Conservation (phyloP, 2,888 invertebrate genomes). For the Taphrorychus bicolor region DNA sequence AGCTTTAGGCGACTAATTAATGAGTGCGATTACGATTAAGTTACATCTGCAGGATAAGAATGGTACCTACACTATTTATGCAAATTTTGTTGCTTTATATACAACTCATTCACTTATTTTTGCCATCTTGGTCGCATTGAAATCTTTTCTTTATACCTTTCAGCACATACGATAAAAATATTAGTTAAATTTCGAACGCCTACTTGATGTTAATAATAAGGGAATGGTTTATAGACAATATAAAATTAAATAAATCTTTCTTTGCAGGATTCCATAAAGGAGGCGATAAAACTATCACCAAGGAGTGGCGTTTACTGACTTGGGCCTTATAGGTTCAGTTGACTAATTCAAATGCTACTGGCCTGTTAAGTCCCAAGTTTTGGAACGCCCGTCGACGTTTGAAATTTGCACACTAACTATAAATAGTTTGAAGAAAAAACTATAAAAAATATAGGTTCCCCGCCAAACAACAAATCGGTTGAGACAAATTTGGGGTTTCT, state of each 20-base stretch:
- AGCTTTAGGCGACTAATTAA: not conserved
- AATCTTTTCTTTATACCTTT: too few relatives aligned
- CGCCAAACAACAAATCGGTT: conserved; percentile 54
- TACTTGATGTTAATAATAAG: not conserved
- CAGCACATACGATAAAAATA: too few relatives aligned
- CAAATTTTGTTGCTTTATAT: too few relatives aligned
- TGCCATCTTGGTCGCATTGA: too few relatives aligned
- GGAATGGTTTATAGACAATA: not conserved
- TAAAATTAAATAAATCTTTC: not conserved
- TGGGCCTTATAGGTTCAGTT: conserved; percentile 79
- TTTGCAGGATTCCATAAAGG: not conserved
- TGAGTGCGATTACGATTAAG: too few relatives aligned
- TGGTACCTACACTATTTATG: too few relatives aligned
- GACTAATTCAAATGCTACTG: conserved; percentile 73
- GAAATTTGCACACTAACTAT: too few relatives aligned
- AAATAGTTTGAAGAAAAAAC: too few relatives aligned
- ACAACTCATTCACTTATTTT: too few relatives aligned
- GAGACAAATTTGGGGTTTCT: conserved; percentile 81
- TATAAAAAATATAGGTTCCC: not conserved
- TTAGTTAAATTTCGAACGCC: too few relatives aligned
- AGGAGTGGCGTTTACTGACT: conserved; percentile 56
- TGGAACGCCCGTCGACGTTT: not conserved
- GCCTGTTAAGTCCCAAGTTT: conserved; percentile 87
- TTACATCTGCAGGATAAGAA: too few relatives aligned
- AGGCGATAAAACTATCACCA: not conserved